Conservation (phyloP, 1,140 invertebrate genomes). For the Pseudomyrmex dendroicus region DNA sequence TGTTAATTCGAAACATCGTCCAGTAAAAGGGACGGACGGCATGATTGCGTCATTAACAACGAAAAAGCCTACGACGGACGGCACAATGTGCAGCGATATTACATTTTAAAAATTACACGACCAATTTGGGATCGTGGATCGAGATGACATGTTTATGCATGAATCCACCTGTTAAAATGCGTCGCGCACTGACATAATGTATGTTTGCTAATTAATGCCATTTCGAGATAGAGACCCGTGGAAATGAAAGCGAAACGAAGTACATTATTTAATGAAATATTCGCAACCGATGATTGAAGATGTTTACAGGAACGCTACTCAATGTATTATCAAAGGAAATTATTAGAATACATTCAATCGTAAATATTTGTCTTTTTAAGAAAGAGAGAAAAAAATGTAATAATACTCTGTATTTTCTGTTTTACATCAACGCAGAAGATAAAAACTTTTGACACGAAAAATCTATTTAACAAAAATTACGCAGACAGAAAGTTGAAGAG, state of each 20-base stretch:
- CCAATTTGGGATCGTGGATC: constrained; percentile 54
- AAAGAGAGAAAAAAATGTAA: not conserved
- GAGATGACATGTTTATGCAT: constrained; percentile 65
- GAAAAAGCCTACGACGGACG: constrained; percentile 49
- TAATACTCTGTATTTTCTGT: not conserved
- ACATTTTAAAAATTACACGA: constrained; percentile 60
- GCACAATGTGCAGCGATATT: constrained; percentile 49
- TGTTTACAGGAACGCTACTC: not conserved
- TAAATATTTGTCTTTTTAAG: not conserved
- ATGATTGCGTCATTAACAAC: constrained; percentile 64
- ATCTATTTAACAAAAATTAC: not conserved
- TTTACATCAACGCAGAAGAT: not conserved
- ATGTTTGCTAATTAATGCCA: constrained; percentile 52
- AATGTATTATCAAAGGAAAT: not conserved
- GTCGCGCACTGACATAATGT: constrained; percentile 57
- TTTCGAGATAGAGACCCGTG: constrained; percentile 20
- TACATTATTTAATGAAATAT: constrained; percentile 2
- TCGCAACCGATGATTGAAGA: constrained; percentile 8
- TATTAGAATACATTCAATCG: not conserved
- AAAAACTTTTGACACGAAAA: not conserved
- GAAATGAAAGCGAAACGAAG: constrained; percentile 49
- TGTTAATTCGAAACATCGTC: constrained; percentile 66
- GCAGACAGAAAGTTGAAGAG: constrained; percentile 27
- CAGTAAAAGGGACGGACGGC: constrained; percentile 43
- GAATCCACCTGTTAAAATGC: constrained; percentile 65